Percentiles rank a stretch among this genome's conserved stretches.
phyloP scores from a whole-genome alignment of 2,888 invertebrate species.

The Acleris laterana region DNA sequence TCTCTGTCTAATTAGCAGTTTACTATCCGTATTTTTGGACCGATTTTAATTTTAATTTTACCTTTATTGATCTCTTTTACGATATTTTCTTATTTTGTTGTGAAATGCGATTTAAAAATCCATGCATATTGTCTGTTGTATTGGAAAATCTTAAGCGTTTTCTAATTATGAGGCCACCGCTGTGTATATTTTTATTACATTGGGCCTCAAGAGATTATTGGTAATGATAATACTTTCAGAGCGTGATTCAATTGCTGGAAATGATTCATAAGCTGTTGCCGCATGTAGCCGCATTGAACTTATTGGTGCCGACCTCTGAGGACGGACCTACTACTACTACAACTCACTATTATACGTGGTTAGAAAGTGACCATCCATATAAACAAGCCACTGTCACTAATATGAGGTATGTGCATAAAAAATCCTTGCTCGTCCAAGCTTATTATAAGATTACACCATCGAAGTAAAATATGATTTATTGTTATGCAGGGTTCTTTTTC shows the following conservation, averaged over 20 bases:
- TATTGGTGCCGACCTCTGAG: constrained; percentile 74
- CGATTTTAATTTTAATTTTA: no score
- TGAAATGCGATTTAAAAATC: no score
- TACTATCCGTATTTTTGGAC: no score
- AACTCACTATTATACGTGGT: constrained; percentile 94
- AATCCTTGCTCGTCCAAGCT: background rate
- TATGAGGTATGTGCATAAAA: constrained; percentile 85
- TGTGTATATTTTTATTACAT: no score
- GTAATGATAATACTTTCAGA: constrained; percentile 76
- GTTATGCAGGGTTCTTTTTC: constrained; percentile 90
- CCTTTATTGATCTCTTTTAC: no score
- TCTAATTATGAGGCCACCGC: no score
- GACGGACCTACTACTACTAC: constrained; percentile 84
- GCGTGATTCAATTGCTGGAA: constrained; percentile 92
- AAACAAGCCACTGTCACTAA: constrained; percentile 93
- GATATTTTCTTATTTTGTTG: no score
- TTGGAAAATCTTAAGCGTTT: no score
- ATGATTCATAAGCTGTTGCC: constrained; percentile 95
- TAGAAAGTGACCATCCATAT: constrained; percentile 99
- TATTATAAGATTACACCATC: no score
- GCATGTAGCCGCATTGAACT: constrained; percentile 93
- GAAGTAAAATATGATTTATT: constrained; percentile 1
- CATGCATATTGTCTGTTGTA: no score
- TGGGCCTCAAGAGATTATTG: background rate
- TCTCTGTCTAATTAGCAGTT: no score